phyloP scores from a whole-genome alignment of 2,888 invertebrate genomes.

The Xiphydria camelus region DNA sequence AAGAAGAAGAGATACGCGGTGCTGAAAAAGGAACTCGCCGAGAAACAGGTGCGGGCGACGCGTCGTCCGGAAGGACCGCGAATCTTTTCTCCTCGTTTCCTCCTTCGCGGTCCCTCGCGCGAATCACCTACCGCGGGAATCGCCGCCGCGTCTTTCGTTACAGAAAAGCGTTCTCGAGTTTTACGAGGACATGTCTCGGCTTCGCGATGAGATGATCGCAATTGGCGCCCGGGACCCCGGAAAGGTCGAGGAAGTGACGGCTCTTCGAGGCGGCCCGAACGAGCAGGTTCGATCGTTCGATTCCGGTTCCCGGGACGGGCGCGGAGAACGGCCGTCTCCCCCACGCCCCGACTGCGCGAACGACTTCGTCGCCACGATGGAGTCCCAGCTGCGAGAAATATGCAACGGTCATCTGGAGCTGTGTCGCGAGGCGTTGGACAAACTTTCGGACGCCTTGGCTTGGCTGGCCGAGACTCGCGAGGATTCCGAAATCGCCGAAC shows the following conservation, averaged over 20 bases:
- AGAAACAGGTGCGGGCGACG: slow-evolving; percentile 42
- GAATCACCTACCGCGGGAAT: too few species aligned
- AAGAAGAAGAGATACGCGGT: slow-evolving; percentile 36
- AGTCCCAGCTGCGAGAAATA: slow-evolving; percentile 3
- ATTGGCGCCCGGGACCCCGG: slow-evolving; percentile 45
- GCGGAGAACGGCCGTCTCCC: slow-evolving; percentile 11
- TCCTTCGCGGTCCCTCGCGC: too few species aligned
- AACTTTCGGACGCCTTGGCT: slow-evolving; percentile 1
- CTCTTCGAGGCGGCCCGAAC: too few species aligned
- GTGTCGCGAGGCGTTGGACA: slow-evolving; percentile 7
- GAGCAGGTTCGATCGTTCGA: too few species aligned
- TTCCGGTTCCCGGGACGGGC: slow-evolving; percentile 6
- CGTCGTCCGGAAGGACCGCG: too few species aligned
- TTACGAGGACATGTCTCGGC: slow-evolving; percentile 38
- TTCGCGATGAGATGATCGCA: slow-evolving; percentile 43
- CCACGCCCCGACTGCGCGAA: too few species aligned
- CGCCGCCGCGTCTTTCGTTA: not conserved
- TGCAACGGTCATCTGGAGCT: not conserved
- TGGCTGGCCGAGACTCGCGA: not conserved
- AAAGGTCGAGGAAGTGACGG: slow-evolving; percentile 33
- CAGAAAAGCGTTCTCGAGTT: slow-evolving; percentile 36
- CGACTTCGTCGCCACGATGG: not conserved
- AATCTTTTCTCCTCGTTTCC: too few species aligned
- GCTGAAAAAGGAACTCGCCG: slow-evolving; percentile 32
- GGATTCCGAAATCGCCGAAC: not conserved